These are phyloP conservation scores for Chymomyza fuscimana DNA, from an alignment of 2,888 invertebrate genomes.

Conservation along the genomic window DNA sequence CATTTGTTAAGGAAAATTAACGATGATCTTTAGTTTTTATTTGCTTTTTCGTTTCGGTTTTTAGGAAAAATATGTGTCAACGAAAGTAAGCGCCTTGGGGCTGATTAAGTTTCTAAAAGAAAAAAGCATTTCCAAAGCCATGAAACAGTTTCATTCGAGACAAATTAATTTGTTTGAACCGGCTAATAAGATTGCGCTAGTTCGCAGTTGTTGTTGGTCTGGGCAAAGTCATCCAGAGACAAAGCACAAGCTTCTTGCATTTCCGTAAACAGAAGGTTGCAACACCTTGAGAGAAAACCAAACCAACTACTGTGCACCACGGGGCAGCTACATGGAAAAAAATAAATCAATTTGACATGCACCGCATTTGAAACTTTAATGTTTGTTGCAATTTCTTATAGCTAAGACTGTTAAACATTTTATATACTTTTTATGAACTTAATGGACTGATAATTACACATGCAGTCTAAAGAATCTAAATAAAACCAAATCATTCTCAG, in stretches of 20 bases:
- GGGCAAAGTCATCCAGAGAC: not conserved
- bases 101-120: constrained; percentile 42
- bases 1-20: constrained; percentile 27
- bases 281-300: no score
- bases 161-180: constrained; percentile 26
- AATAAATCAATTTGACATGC: constrained; percentile 21
- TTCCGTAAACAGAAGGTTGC: constrained; percentile 3
- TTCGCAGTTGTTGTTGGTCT: constrained; percentile 10
- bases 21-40: constrained; percentile 43
- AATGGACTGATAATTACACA: not conserved
- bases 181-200: constrained; percentile 55
- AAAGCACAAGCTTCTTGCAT: constrained; percentile 1
- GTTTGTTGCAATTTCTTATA: not conserved
- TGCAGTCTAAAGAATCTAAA: not conserved
- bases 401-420: no score
- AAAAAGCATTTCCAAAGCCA: constrained; percentile 14
- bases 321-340: not conserved
- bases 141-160: constrained; percentile 6
- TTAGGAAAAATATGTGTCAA: constrained; percentile 56
- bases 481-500: not conserved
- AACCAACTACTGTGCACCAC: not conserved
- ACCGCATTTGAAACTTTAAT: not conserved
- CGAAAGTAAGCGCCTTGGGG: constrained; percentile 52
- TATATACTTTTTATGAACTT: not conserved
- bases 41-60: not conserved